Evolutionary conservation across 2,888 invertebrate genomes (phyloP), one percentile per base, ranked within the genome.

Genomic region (Omphaloscelis lunosa): DNA sequence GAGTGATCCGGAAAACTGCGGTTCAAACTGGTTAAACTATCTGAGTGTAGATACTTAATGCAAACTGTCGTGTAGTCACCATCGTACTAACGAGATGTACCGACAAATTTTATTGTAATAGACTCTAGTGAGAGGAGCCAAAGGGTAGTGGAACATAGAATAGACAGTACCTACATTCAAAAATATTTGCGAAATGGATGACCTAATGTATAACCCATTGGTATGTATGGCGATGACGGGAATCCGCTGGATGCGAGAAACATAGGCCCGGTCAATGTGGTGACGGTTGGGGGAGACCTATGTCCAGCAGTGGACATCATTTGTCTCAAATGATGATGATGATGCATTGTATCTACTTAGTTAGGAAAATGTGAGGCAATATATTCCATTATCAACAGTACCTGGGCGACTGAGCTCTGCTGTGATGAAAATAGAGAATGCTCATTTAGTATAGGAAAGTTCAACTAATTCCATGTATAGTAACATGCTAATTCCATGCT

Each of bases 61-160:
- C 74, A 75, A 85, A 82, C 63, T 71, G 59, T 56, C 74, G 23
- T 87, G 78, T 80, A 74, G 62, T 41, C 58, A 48, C 75, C 62
- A 66, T 76, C 48, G 70, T 78, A n/a, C n/a, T 70, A 77, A 83
- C 45, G 73, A 76, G 39, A 70, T 70, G 72, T 56, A 59, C 34
- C 34, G 69, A 87, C 79, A 78, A 81, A 80, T 89, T 80, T 81
- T 85, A 89, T 85, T 80, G 65, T 78, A 74, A 80, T 80, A 67
- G 41, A 83, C 82, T 66, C 56, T 67, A 34, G 41, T 59, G 11
- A 39, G n/a, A 20, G 8, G 48, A 27, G 2, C 1, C 63, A 75
- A 58, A 80, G 77, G 69, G 17, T 53, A 62, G 34, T 41, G 15
- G 0, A 1, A 0, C 27, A 23, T 15, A 72, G 84, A 82, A 29